These are phyloP conservation scores for Dinocampus coccinellae DNA, from an alignment of 2,888 invertebrate genomes.

Conservation along the genomic window DNA sequence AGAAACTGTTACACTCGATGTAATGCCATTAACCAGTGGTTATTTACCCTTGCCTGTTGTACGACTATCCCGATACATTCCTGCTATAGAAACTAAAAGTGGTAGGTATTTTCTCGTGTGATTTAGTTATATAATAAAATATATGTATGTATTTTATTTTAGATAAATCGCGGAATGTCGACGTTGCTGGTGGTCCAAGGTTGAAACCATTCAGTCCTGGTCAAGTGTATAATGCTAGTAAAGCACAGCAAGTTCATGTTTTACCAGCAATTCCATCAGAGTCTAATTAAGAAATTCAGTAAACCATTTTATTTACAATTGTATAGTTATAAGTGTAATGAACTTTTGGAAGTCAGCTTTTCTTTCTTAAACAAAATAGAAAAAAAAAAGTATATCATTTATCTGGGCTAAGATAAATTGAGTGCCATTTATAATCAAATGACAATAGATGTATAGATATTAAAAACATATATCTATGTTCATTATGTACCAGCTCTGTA, in stretches of 20 bases:
- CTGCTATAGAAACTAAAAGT: slow-evolving; percentile 70
- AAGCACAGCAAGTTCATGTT: slow-evolving; percentile 92
- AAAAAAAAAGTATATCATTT: not conserved
- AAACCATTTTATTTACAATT: not conserved
- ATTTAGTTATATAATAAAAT: not conserved
- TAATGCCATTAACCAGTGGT: slow-evolving; percentile 93
- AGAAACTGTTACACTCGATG: slow-evolving; percentile 85
- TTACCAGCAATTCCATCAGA: slow-evolving; percentile 70
- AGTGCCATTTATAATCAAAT: slow-evolving; percentile 10
- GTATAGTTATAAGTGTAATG: not conserved
- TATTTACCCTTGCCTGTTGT: slow-evolving; percentile 90
- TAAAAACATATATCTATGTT: not conserved
- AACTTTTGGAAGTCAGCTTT: not conserved
- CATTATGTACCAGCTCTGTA: not conserved
- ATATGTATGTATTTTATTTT: slow-evolving; percentile 35
- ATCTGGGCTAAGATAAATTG: not conserved
- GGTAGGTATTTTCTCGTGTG: slow-evolving; percentile 55
- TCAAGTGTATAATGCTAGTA: slow-evolving; percentile 93
- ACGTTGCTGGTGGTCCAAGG: slow-evolving; percentile 74
- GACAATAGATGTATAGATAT: not conserved
- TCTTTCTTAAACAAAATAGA: not conserved
- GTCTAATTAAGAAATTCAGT: slow-evolving; percentile 44
- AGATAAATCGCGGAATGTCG: slow-evolving; percentile 70
- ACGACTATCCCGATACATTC: slow-evolving; percentile 89
- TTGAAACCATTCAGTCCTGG: slow-evolving; percentile 91